A percentile compares a stretch with the other conserved stretches of the same genome.
phyloP scores from a whole-genome alignment of 2,797 vertebrate species.

The Girardinus metallicus region DNA sequence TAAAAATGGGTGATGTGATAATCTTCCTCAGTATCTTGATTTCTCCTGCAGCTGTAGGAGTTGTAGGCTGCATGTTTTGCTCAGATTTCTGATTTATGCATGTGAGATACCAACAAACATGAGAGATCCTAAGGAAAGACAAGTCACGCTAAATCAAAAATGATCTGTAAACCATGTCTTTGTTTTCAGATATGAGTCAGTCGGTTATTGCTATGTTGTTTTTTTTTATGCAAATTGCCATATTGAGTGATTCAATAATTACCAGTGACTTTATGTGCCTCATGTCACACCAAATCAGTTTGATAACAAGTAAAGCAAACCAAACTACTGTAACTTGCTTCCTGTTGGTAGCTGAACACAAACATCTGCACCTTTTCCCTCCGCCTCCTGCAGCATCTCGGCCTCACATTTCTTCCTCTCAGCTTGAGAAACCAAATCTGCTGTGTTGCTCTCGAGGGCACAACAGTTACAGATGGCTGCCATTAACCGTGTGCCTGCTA shows the following conservation, averaged over 20 bases:
- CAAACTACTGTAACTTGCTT: conserved; percentile 10
- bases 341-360: conserved; percentile 3
- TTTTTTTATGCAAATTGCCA: background rate
- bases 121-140: background rate
- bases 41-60: background rate
- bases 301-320: background rate
- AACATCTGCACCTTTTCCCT: conserved; percentile 7
- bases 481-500: conserved; percentile 26
- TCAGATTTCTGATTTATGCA: background rate
- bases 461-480: conserved; percentile 30
- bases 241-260: background rate
- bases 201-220: background rate
- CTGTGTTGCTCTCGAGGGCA: conserved; percentile 24
- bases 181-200: conserved; percentile 4
- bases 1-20: background rate
- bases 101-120: background rate
- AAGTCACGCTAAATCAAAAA: conserved; percentile 15
- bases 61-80: background rate
- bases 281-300: background rate
- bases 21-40: background rate
- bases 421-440: conserved; percentile 35
- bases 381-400: conserved; percentile 7
- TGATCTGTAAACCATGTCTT: background rate
- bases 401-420: conserved; percentile 7
- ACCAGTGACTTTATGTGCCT: conserved; percentile 1